Evolutionary conservation across 2,797 vertebrate species (phyloP).

Genomic region (Myioborus miniatus): DNA sequence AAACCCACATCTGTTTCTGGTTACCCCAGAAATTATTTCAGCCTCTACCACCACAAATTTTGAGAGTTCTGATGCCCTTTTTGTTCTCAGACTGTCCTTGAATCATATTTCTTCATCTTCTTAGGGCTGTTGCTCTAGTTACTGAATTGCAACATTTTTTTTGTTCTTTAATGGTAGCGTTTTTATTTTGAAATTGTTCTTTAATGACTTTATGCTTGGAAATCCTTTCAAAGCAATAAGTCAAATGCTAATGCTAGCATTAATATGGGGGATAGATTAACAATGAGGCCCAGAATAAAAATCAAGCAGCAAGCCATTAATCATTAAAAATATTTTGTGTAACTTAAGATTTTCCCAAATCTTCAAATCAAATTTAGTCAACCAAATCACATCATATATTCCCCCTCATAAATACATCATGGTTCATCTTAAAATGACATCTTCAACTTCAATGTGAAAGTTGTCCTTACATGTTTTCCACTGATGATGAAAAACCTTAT

Average conservation of each 20-base stretch:
- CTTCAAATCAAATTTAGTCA: background rate
- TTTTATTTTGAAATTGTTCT: background rate
- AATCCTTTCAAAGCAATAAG: background rate
- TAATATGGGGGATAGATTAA: background rate
- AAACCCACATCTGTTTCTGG: background rate
- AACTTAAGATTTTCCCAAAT: background rate
- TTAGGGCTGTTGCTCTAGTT: background rate
- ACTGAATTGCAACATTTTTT: background rate
- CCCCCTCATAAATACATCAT: background rate
- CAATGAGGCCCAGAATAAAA: background rate
- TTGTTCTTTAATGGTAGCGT: background rate
- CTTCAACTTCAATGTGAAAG: background rate
- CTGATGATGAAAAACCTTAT: background rate
- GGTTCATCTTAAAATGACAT: background rate
- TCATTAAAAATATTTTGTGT: background rate
- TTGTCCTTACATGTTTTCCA: background rate
- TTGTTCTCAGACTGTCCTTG: background rate
- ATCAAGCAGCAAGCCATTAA: background rate
- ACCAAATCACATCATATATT: background rate
- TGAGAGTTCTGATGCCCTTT: background rate
- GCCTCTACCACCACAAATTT: background rate
- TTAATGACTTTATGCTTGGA: background rate
- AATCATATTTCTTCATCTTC: background rate
- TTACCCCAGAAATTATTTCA: background rate
- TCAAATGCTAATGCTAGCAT: background rate